phyloP scores from a whole-genome alignment of 1,140 invertebrate species.

The Delia radicum region DNA sequence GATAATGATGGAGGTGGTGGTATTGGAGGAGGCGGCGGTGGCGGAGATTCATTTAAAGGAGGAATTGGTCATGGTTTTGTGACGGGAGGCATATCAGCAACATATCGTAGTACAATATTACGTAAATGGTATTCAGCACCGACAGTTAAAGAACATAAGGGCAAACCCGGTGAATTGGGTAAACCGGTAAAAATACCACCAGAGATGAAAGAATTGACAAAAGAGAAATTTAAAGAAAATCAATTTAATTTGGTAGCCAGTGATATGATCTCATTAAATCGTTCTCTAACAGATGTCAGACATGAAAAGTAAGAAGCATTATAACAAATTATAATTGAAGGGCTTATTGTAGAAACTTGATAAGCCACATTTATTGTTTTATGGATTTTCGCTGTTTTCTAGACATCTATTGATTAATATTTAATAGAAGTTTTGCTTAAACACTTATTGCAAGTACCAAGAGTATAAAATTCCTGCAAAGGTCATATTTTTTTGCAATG shows the following conservation, averaged over 20 bases:
- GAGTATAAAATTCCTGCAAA: too few species aligned
- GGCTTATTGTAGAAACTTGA: too few species aligned
- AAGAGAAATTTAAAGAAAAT: constrained; percentile 96
- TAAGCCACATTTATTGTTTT: too few species aligned
- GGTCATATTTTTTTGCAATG: too few species aligned
- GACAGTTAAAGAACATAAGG: constrained; percentile 66
- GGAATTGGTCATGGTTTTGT: constrained; percentile 39
- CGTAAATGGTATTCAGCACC: constrained; percentile 74
- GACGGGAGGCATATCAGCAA: constrained; percentile 47
- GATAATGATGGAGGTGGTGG: constrained; percentile 39
- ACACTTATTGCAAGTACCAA: too few species aligned
- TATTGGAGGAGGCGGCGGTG: constrained; percentile 38
- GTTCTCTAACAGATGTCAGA: constrained; percentile 92
- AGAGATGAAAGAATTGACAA: constrained; percentile 81
- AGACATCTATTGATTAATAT: too few species aligned
- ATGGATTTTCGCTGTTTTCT: too few species aligned
- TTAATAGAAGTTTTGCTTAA: too few species aligned
- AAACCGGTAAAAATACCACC: constrained; percentile 83
- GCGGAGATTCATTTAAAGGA: constrained; percentile 38
- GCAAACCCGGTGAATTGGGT: constrained; percentile 84
- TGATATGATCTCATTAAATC: constrained; percentile 95
- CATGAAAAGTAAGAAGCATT: constrained; percentile 75
- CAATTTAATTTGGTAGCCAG: constrained; percentile 98
- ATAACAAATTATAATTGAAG: too few species aligned
- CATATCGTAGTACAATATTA: constrained; percentile 57